Evolutionary conservation across 1,140 invertebrate species (phyloP), one percentile per base, ranked within the genome.

Genomic region (Camponotus pennsylvanicus): DNA sequence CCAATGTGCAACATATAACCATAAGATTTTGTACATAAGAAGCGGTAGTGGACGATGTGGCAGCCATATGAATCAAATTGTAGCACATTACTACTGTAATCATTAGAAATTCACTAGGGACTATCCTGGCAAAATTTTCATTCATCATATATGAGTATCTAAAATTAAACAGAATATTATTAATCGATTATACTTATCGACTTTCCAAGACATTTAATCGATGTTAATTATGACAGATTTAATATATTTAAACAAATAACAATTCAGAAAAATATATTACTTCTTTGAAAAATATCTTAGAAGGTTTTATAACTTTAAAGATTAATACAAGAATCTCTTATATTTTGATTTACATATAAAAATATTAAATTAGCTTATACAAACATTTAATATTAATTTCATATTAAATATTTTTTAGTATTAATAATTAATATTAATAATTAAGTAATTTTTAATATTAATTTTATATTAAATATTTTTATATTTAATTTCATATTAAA

Each of bases 21-120:
- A 91, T 21, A 18, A 86, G 9, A 1, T 85, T 45, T 7, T 71
- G 71, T 9, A 83, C 1, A 21, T 61, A 75, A 40, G 32, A 89
- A 76, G n/a, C 40, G 94, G 49, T 93, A 83, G 92, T 95, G 95
- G 4, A 92, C 95, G 94, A 59, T 8, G 66, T 95, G 6, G 40
- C 8, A 9, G 85, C 70, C 13, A 91, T 61, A 40, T 75, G 85
- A 32, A 67, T 88, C 7, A 88, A 70, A 27, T 45, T 55, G 1
- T 84, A 83, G 63, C 89, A 89, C 27, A 87, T 11, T 21, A 82
- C 34, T 7, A 57, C 34, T 5, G 52, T 77, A 11, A 80, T 91
- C 27, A 75, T 4, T 5, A 61, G 3, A 21, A 91, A 91, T 21
- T 91, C 88, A 6, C 66, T 49, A 7, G 83, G 63, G 34, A 91